Base-by-base conservation (phyloP, 2,888 invertebrate species). In the Ochropleura leucogaster region DNA sequence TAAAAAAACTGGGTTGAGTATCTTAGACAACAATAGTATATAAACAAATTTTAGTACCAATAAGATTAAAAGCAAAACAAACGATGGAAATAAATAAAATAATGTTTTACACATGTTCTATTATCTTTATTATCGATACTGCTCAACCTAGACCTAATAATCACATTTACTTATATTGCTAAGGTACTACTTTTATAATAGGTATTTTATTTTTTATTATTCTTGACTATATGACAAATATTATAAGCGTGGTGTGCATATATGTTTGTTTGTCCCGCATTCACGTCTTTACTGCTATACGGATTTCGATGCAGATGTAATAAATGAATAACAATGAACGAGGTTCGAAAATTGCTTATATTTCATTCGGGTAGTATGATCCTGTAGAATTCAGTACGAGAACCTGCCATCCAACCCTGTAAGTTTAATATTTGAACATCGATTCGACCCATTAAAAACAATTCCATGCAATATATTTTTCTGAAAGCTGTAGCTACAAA, bases 1-100 rank as follows among this genome's bases (percentile, higher is more conserved):
- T n/a, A 4, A 49, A 46, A n/a, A 76, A 77, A 80, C 77, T 74
- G 9, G 80, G 77, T 74, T 74, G 81, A 80, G 57, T 74, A 42
- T 51, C 40, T 30, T n/a, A 53, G 7, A 72, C 55, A 51, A 14
- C 62, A 55, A 76, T 62, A 14, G n/a, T 20, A 44, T 30, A 47
- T 42, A 30, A 62, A 55, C 7, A 8, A 40, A 47, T 60, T 75
- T 55, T 20, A 66, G 18, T 16, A 49, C 20, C 69, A 64, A 70
- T 30, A 62, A 78, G 3, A 42, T 46, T 10, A 40, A 70, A 16
- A 51, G 62, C 20, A 63, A 47, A 70, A 55, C 40, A 73, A 74
- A 57, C 40, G 44, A 44, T 80, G 14, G 14, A 62, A 66, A 77
- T 65, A 68, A 62, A 68, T 44, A 51, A n/a, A 55, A 47, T 49